Percentiles rank a stretch among this genome's conserved stretches.
Evolutionary conservation across 30 jellyfish, hydroid and myxozoan genomes (phyloP).

Genomic region (Hydra vulgaris): DNA sequence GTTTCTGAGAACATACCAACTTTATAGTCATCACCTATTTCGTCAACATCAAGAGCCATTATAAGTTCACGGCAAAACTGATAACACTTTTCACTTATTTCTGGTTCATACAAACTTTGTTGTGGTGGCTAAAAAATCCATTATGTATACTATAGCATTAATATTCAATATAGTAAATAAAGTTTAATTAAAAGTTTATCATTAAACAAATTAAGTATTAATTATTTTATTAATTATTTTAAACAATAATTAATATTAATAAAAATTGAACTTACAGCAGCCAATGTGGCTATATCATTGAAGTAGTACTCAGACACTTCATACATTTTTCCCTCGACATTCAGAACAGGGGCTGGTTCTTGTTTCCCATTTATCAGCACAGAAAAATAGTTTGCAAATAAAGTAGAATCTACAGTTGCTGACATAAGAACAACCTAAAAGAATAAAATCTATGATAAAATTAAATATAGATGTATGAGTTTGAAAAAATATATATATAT

Average conservation of each 20-base stretch:
- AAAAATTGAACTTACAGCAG: constrained; percentile 25
- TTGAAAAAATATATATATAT: no score
- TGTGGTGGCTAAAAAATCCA: constrained; percentile 45
- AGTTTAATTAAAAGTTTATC: no score
- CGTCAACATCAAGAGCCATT: constrained; percentile 52
- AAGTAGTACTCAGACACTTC: constrained; percentile 64
- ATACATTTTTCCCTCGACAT: constrained; percentile 74
- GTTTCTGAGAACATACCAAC: constrained; percentile 28
- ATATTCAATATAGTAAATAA: background rate
- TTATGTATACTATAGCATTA: background rate
- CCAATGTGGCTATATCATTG: constrained; percentile 41
- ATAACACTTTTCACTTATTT: constrained; percentile 41
- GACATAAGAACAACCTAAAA: constrained; percentile 95
- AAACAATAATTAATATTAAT: background rate
- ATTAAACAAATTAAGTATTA: no score
- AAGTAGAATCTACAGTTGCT: constrained; percentile 84
- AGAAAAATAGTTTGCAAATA: constrained; percentile 79
- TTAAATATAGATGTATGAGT: background rate
- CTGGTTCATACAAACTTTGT: constrained; percentile 60
- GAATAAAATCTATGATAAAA: background rate
- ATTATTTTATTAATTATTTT: background rate
- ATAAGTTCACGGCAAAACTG: constrained; percentile 62
- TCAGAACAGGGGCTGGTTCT: constrained; percentile 88
- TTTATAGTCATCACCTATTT: constrained; percentile 24
- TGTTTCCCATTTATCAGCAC: constrained; percentile 47